These are phyloP conservation scores for Atrina japonica DNA, from an alignment of 2,888 invertebrate genomes.

Conservation along the genomic window DNA sequence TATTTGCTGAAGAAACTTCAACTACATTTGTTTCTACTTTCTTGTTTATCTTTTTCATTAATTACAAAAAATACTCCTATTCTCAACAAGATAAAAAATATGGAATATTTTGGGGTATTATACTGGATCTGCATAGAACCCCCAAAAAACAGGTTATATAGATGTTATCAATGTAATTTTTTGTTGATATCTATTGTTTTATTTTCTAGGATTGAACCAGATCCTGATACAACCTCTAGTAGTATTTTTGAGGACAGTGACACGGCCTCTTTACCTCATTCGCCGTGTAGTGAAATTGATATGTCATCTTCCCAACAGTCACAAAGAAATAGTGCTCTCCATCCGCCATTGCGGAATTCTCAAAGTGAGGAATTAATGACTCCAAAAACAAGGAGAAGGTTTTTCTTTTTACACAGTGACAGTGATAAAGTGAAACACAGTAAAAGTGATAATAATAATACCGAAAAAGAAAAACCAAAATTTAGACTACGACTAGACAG, in stretches of 20 bases:
- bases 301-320: conserved; percentile 31
- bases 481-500: conserved; percentile 57
- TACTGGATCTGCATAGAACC: too few species aligned
- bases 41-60: too few species aligned
- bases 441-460: conserved; percentile 44
- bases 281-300: conserved; percentile 69
- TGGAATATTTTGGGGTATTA: too few species aligned
- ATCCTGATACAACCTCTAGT: conserved; percentile 74
- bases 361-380: conserved; percentile 65
- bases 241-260: conserved; percentile 75
- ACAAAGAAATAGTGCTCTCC: conserved; percentile 39
- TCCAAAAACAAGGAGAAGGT: conserved; percentile 55
- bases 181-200: too few species aligned
- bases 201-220: conserved; percentile 71
- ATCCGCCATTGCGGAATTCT: conserved; percentile 57
- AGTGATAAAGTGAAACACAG: conserved; percentile 39
- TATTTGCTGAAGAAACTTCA: too few species aligned
- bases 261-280: conserved; percentile 68
- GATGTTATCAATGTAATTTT: too few species aligned
- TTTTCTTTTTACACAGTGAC: conserved; percentile 52
- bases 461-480: conserved; percentile 51
- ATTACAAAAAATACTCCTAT: too few species aligned
- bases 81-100: too few species aligned
- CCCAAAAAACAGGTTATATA: too few species aligned
- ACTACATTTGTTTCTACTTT: too few species aligned